Evolutionary conservation across 2,797 vertebrate genomes (phyloP), one percentile per base, ranked within the genome.

Genomic region (Yasuhikotakia modesta): DNA sequence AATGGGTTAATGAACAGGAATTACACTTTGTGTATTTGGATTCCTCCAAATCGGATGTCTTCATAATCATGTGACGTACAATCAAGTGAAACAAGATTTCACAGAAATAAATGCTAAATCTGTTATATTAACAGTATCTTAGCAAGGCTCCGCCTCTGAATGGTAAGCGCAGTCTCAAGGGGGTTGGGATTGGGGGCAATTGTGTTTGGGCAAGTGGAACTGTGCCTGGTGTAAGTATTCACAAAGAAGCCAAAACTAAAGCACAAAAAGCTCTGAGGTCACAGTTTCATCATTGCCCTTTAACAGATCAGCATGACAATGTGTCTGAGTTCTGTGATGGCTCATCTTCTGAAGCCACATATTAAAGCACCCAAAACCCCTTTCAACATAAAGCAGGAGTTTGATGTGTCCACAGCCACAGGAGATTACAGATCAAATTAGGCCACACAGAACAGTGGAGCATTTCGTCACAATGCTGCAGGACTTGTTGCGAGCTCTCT

Each of bases 341-440:
- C 67, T 30, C 27, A 22, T 76, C 58, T 60, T 71, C 68, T 21
- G 73, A 70, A 73, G 50, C 57, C 39, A 63, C 69, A 76, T 71
- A 61, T 66, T 19, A 76, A 66, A 76, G 48, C 3, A 76, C 4
- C 21, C 10, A 45, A 70, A 58, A 73, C 61, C 67, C 27, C 19
- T 66, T 53, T 57, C 60, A 80, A 60, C 73, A 45, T 32, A 53
- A 66, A 80, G 75, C 46, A 64, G 8, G 13, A 53, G 35, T 50
- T 70, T 10, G 30, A 65, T 52, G 57, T 77, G 65, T 61, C 6
- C 22, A 16, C 55, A 27, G 22, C 65, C 60, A 58, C 3, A 60
- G 35, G 46, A 57, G 68, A 76, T 21, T 21, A 53, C 60, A 65
- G 72, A 65, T 80, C 57, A 76, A 57, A 65, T 70, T 52, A 64